phyloP scores from a whole-genome alignment of 2,113 vertebrate species.

The Heptranchias perlo region DNA sequence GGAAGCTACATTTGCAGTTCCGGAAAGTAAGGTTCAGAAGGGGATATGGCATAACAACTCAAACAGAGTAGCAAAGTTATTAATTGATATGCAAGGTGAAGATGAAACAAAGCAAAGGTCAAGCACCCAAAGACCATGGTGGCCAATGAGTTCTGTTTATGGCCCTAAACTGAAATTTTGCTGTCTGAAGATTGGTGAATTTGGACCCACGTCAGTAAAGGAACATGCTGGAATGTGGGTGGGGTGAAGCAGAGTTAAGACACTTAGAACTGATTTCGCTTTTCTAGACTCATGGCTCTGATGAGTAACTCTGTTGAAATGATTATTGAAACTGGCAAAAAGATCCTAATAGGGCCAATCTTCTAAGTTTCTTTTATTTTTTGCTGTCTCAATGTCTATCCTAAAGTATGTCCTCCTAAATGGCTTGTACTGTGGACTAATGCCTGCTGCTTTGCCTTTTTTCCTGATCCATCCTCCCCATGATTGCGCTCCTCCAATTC shows the following conservation, averaged over 20 bases:
- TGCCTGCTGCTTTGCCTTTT: too few relatives aligned
- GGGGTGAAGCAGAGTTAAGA: background rate
- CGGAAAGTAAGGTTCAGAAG: background rate
- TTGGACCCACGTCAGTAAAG: background rate
- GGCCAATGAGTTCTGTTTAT: too few relatives aligned
- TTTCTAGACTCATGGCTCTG: background rate
- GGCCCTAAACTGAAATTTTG: background rate
- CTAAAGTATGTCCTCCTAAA: background rate
- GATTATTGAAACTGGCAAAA: background rate
- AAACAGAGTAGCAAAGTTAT: background rate
- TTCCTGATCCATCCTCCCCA: background rate
- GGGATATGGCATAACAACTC: background rate
- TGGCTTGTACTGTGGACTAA: too few relatives aligned
- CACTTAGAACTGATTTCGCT: background rate
- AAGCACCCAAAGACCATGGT: background rate
- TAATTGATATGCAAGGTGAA: background rate
- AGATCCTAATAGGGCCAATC: background rate
- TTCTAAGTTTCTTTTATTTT: background rate
- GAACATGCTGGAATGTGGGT: background rate
- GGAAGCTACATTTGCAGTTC: background rate
- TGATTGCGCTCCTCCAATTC: background rate
- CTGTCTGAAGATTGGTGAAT: background rate
- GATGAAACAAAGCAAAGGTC: background rate
- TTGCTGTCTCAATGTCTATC: background rate
- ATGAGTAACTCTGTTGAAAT: background rate